A percentile compares a stretch with the other conserved stretches of the same genome.
Conservation (phyloP, 1,140 invertebrate genomes). For the Caligus rogercresseyi region DNA sequence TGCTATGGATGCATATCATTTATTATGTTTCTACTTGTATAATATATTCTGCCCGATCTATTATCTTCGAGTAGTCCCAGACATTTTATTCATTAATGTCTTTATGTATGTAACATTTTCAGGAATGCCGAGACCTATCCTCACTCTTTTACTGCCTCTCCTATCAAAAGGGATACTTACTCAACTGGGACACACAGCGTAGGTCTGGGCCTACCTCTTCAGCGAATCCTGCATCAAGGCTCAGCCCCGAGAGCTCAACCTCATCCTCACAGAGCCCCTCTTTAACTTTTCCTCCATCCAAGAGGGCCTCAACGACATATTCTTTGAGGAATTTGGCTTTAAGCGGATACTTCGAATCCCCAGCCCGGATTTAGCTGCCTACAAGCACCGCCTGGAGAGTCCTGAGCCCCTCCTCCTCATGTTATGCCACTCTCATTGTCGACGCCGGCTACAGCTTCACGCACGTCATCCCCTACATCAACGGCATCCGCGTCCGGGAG, state of each 20-base stretch:
- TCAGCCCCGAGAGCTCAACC: slow-evolving; percentile 47
- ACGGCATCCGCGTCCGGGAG: slow-evolving; percentile 59
- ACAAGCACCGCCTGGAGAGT: slow-evolving; percentile 24
- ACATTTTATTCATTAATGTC: no score
- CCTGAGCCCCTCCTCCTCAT: slow-evolving; percentile 33
- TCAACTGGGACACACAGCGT: slow-evolving; percentile 91
- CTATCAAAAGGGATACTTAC: slow-evolving; percentile 74
- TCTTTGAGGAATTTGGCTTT: slow-evolving; percentile 95
- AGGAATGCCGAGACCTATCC: slow-evolving; percentile 87
- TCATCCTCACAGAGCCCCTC: slow-evolving; percentile 82
- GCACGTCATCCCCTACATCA: slow-evolving; percentile 83
- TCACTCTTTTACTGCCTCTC: slow-evolving; percentile 83
- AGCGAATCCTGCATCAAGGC: slow-evolving; percentile 67
- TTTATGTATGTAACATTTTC: slow-evolving; percentile 26
- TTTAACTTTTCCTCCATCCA: slow-evolving; percentile 85
- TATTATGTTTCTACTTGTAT: no score
- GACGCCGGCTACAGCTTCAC: slow-evolving; percentile 91
- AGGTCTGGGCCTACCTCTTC: slow-evolving; percentile 89
- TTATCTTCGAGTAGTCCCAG: no score
- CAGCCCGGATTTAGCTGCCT: slow-evolving; percentile 17
- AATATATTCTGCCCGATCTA: no score
- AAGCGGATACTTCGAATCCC: slow-evolving; percentile 62
- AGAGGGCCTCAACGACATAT: slow-evolving; percentile 81
- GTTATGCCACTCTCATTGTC: slow-evolving; percentile 59
- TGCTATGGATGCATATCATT: no score